Evolutionary conservation across 2,113 vertebrate species (phyloP).

Genomic region (Trochalopteron elliotii): DNA sequence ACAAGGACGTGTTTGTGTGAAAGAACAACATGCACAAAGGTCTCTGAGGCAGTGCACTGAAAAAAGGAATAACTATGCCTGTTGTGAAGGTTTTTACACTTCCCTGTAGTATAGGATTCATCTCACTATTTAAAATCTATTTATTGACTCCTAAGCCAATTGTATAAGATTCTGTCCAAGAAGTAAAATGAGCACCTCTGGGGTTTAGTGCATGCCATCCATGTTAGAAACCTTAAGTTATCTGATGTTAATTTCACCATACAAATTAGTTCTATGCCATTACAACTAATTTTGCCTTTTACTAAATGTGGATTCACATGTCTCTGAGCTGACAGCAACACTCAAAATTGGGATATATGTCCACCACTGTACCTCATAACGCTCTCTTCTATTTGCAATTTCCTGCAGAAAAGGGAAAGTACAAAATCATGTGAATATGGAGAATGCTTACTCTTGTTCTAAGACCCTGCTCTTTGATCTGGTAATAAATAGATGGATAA

Average conservation of each 20-base stretch:
- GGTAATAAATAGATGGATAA: background rate
- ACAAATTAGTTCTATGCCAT: background rate
- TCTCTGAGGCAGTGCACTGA: background rate
- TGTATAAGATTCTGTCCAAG: background rate
- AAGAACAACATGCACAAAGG: background rate
- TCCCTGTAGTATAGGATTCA: background rate
- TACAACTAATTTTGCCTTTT: background rate
- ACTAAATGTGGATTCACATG: background rate
- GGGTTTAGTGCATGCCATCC: background rate
- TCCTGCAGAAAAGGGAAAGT: background rate
- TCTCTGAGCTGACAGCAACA: background rate
- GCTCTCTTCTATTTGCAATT: background rate
- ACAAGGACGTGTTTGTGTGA: background rate
- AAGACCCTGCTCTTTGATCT: background rate
- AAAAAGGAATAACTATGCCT: background rate
- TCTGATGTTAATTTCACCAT: background rate
- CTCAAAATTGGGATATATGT: background rate
- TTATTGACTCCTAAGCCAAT: background rate
- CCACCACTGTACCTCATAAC: background rate
- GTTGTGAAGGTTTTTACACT: background rate
- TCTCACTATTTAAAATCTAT: background rate
- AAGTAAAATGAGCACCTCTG: background rate
- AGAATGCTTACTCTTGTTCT: background rate
- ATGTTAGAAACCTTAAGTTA: background rate
- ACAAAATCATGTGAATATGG: background rate